Conservation (phyloP, 2,113 vertebrate species). For the Himantopus leucocephalus region DNA sequence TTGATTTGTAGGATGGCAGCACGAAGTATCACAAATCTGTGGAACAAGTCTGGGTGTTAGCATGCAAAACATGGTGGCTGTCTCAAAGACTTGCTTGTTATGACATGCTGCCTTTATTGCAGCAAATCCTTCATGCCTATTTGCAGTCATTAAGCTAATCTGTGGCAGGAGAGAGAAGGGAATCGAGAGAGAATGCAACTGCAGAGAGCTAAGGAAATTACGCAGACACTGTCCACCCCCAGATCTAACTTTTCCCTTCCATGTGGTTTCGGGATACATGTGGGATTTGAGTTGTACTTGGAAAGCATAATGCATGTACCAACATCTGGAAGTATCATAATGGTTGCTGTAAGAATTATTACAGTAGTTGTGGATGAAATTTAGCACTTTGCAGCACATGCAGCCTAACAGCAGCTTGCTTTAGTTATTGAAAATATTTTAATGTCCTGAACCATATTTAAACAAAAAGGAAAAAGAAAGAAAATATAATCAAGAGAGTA, state of each 20-base stretch:
- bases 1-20: background rate
- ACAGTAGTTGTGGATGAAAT: background rate
- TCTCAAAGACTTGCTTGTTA: conserved; percentile 21
- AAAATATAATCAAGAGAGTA: background rate
- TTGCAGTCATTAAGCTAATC: conserved; percentile 72
- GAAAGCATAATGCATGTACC: conserved; percentile 38
- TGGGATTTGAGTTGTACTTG: conserved; percentile 51
- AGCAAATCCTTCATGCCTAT: conserved; percentile 52
- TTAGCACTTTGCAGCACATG: conserved; percentile 6
- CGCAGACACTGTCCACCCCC: conserved; percentile 73
- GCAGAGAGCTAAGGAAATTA: conserved; percentile 69
- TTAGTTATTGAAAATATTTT: conserved; percentile 15
- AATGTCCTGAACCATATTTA: background rate
- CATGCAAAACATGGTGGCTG: background rate
- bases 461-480: background rate
- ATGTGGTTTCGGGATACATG: conserved; percentile 70
- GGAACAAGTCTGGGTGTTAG: background rate
- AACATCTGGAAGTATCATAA: conserved; percentile 56
- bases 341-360: conserved; percentile 28
- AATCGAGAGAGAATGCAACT: conserved; percentile 10
- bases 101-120: conserved; percentile 11
- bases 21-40: background rate
- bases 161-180: conserved; percentile 41
- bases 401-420: background rate
- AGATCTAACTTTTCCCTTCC: conserved; percentile 68